These are phyloP conservation scores for Strix uralensis DNA, from an alignment of 2,113 vertebrate genomes.

Conservation along the genomic window DNA sequence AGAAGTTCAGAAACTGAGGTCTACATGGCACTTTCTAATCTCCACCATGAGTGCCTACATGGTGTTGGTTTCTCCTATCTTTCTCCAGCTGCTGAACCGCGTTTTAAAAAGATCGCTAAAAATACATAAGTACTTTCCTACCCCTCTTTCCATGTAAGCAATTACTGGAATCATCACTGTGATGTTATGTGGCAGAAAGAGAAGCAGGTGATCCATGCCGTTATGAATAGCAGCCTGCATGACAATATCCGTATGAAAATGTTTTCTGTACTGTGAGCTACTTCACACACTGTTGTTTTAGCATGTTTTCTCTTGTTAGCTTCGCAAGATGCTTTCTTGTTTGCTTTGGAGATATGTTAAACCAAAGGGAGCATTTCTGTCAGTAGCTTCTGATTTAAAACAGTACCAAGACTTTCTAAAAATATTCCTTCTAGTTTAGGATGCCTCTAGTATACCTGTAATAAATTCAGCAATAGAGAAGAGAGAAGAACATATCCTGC, in stretches of 20 bases:
- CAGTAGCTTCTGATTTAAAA: neutral
- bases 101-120: constrained; percentile 56
- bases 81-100: constrained; percentile 34
- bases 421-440: constrained; percentile 19
- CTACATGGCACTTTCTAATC: neutral
- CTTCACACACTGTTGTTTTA: neutral
- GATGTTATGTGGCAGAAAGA: constrained; percentile 17
- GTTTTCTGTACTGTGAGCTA: neutral
- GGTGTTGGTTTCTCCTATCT: constrained; percentile 63
- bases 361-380: neutral
- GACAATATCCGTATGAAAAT: neutral
- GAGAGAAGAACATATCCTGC: constrained; percentile 2
- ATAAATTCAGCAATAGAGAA: constrained; percentile 38
- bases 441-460: neutral
- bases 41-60: neutral
- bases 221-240: constrained; percentile 44
- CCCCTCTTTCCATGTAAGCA: constrained; percentile 43
- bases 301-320: constrained; percentile 45
- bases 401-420: neutral
- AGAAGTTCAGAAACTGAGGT: neutral
- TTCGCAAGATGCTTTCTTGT: constrained; percentile 30
- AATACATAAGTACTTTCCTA: constrained; percentile 53
- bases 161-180: neutral
- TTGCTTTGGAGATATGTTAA: neutral
- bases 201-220: constrained; percentile 18